Evolutionary conservation across 2,888 invertebrate species (phyloP).

Genomic region (Spilosoma lubricipeda): DNA sequence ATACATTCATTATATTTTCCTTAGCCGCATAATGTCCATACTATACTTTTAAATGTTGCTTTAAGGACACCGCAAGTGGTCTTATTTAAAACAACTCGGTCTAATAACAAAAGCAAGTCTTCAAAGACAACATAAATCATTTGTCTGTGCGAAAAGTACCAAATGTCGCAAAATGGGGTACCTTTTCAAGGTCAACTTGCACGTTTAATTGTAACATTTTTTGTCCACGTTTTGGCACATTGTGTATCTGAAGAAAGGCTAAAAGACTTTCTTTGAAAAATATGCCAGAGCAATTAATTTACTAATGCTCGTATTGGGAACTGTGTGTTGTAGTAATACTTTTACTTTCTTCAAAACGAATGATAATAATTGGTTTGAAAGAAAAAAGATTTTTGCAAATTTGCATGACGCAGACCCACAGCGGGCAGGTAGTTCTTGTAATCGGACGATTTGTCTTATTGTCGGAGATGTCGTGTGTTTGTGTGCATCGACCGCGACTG

Average conservation of each 20-base stretch:
- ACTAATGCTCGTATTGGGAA: conserved; percentile 70
- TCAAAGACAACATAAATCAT: conserved; percentile 76
- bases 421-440: conserved; percentile 81
- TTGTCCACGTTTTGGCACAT: conserved; percentile 55
- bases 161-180: conserved; percentile 78
- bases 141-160: conserved; percentile 75
- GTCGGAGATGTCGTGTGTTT: conserved; percentile 83
- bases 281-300: conserved; percentile 80
- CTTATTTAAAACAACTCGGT: conserved; percentile 73
- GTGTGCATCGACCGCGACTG: conserved; percentile 81
- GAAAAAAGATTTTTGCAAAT: conserved; percentile 64
- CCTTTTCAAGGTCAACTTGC: conserved; percentile 73
- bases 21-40: conserved; percentile 59
- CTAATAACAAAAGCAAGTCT: conserved; percentile 69
- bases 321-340: conserved; percentile 66
- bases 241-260: conserved; percentile 66
- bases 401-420: conserved; percentile 79
- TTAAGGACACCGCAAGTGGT: conserved; percentile 80
- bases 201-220: conserved; percentile 67
- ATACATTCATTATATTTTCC: conserved; percentile 68
- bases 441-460: conserved; percentile 85
- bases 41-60: conserved; percentile 63
- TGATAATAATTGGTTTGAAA: conserved; percentile 68
- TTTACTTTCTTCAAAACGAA: conserved; percentile 75
- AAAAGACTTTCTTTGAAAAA: conserved; percentile 73